phyloP scores from a whole-genome alignment of 2,113 vertebrate species.

The Strix uralensis region DNA sequence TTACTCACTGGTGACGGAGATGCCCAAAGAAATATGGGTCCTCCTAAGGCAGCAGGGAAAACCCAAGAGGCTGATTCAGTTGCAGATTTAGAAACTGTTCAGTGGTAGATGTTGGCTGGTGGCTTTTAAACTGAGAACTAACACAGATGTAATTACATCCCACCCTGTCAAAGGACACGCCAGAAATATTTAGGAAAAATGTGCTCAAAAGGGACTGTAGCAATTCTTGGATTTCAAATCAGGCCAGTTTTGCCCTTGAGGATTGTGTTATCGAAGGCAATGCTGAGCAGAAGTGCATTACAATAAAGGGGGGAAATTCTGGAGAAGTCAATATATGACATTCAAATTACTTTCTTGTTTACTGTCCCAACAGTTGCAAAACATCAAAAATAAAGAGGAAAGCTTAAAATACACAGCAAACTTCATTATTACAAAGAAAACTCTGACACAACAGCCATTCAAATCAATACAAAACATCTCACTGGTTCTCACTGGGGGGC shows the following conservation, averaged over 20 bases:
- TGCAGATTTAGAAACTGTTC: not conserved
- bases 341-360: not conserved
- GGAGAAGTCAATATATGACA: not conserved
- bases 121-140: not conserved
- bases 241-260: not conserved
- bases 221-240: not conserved
- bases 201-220: not conserved
- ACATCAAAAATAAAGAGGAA: not conserved
- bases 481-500: not conserved
- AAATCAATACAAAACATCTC: not conserved
- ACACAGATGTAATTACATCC: not conserved
- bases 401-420: not conserved
- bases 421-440: not conserved
- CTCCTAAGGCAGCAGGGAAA: not conserved
- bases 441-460: not conserved
- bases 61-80: not conserved
- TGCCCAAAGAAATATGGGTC: not conserved
- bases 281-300: not conserved
- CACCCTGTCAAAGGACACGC: rapidly evolving
- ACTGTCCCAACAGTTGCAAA: not conserved
- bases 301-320: not conserved
- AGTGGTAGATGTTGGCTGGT: not conserved
- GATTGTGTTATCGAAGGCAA: not conserved
- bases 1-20: not conserved
- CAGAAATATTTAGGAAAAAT: rapidly evolving